Conservation (phyloP, 2,113 vertebrate species). For the Rousettus leschenaultii region DNA sequence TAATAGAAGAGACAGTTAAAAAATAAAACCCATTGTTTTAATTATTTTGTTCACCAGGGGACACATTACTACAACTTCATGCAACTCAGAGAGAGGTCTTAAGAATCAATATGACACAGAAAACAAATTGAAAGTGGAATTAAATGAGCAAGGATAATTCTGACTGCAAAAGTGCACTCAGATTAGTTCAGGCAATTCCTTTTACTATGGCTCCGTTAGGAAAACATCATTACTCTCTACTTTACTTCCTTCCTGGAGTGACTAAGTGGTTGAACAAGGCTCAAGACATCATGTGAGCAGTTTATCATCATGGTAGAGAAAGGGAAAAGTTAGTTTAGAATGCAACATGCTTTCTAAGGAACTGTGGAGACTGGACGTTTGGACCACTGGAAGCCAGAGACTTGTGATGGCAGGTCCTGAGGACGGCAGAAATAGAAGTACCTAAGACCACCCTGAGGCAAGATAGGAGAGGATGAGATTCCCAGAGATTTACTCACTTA, state of each 20-base stretch:
- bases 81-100: neutral
- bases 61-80: neutral
- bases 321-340: neutral
- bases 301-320: neutral
- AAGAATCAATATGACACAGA: neutral
- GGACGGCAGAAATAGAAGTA: accelerated
- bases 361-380: neutral
- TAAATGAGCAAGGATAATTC: neutral
- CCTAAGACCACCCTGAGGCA: neutral
- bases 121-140: constrained; percentile 32
- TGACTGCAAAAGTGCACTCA: neutral
- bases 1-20: neutral
- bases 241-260: neutral
- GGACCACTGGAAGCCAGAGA: neutral
- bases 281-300: neutral
- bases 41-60: neutral
- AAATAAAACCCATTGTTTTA: neutral
- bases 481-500: neutral
- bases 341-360: neutral
- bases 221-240: neutral
- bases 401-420: neutral
- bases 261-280: neutral
- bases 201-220: neutral
- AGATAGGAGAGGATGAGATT: too few relatives aligned
- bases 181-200: neutral